Base-by-base conservation (phyloP, 2,888 invertebrate species). In the Caenorhabditis becei region DNA sequence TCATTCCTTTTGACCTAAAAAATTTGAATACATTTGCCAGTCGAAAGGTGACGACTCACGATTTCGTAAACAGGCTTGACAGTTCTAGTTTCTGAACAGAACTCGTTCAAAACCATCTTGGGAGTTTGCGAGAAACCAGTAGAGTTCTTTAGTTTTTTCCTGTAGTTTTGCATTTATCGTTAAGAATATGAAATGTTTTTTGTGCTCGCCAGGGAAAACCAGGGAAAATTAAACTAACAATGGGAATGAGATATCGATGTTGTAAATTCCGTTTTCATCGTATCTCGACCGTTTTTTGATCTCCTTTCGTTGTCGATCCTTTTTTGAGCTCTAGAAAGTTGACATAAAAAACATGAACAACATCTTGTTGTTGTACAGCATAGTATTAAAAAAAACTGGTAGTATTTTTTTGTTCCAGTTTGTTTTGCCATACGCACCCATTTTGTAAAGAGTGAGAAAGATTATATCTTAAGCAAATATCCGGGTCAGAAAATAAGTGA, bases 221-320 rank as follows among this genome's bases (percentile, higher is more conserved):
- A 11, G 4, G 4, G 24, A 8, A 56, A 18, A 47, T 18, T n/a
- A n/a, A 49, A 54, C 83, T 77, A 14, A 86, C 84, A 86, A 54
- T 18, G 89, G 87, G 51, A 89, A 89, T 4, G 87, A 85, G 20
- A 88, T 80, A 58, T 87, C 87, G 24, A 86, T 75, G 51, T 83
- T 70, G n/a, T 72, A 69, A 20, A 84, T 62, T 3, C 86, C 85
- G 28, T 81, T 63, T 24, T 84, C 83, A n/a, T 70, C 75, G 5
- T 58, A 28, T 14, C 67, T 23, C 7, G 61, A 44, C 66, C 83
- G 63, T 58, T 87, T 77, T 44, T 87, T 86, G 41, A 63, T 72
- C 41, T 86, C 72, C 2, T 70, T 75, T 37, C 80, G 51, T 11
- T 79, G 67, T 10, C 83, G 53, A 23, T 84, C 71, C 18, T 72